phyloP scores from a whole-genome alignment of 2,888 invertebrate species.

The Hyppa rectilinea region DNA sequence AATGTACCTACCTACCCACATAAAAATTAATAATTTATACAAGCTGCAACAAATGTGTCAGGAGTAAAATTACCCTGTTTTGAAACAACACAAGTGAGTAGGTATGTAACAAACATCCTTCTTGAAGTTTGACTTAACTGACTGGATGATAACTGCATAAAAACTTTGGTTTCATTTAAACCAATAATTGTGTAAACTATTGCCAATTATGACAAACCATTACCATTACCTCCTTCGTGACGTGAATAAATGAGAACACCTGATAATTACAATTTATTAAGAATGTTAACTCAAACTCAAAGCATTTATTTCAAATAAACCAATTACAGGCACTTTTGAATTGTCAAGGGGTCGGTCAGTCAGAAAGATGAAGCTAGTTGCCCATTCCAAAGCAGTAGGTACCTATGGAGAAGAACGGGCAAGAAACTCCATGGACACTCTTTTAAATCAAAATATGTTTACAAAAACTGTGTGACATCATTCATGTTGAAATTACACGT shows the following conservation, averaged over 20 bases:
- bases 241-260: neutral
- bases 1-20: neutral
- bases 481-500: no score
- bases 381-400: no score
- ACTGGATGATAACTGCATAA: neutral
- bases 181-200: neutral
- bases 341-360: no score
- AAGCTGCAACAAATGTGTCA: neutral
- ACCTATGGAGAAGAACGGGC: no score
- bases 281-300: no score
- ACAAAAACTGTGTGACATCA: no score
- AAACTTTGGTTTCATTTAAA: neutral
- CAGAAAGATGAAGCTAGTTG: no score
- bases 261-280: no score
- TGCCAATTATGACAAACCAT: neutral
- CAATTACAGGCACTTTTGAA: no score
- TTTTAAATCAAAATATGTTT: no score
- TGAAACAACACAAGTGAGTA: slow-evolving; percentile 19
- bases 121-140: neutral
- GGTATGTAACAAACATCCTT: slow-evolving; percentile 12
- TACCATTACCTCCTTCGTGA: neutral
- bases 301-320: no score
- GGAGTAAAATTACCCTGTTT: slow-evolving; percentile 5
- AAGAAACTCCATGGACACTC: no score
- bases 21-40: neutral